Evolutionary conservation across 2,888 invertebrate species (phyloP).

Genomic region (Sturmia bella): DNA sequence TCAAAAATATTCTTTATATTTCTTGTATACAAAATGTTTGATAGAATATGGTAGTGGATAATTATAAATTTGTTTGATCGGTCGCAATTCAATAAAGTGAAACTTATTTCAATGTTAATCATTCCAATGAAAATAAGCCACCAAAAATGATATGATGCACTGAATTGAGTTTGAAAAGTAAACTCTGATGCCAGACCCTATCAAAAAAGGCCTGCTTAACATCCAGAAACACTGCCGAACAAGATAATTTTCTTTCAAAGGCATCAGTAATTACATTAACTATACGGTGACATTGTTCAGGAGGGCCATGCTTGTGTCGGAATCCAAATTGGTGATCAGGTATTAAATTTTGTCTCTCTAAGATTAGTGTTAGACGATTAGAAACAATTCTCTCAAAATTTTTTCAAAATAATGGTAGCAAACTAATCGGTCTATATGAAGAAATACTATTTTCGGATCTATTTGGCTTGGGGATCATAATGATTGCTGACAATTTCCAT

Average conservation of each 20-base stretch:
- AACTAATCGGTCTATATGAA: not conserved
- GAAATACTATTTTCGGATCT: constrained; percentile 5
- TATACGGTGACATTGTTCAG: too few relatives aligned
- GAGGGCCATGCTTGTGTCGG: too few relatives aligned
- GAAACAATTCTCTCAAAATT: constrained; percentile 18
- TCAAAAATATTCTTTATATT: not conserved
- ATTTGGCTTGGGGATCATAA: not conserved
- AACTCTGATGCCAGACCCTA: too few relatives aligned
- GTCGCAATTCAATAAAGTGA: not conserved
- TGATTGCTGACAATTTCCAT: constrained; percentile 1
- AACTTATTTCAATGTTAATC: not conserved
- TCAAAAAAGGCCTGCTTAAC: too few relatives aligned
- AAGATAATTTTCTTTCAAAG: too few relatives aligned
- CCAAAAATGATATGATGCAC: not conserved
- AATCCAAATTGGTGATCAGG: too few relatives aligned
- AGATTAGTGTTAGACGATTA: not conserved
- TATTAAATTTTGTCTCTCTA: constrained; percentile 3
- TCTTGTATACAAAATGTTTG: constrained; percentile 8
- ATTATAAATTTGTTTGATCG: constrained; percentile 3
- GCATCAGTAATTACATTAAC: too few relatives aligned
- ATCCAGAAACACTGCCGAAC: too few relatives aligned
- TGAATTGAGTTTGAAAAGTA: too few relatives aligned
- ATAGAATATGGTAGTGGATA: constrained; percentile 30
- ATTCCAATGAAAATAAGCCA: not conserved
- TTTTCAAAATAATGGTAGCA: not conserved